Base-by-base conservation (phyloP, 2,113 vertebrate species). In the Dunckerocampus dactyliophorus region DNA sequence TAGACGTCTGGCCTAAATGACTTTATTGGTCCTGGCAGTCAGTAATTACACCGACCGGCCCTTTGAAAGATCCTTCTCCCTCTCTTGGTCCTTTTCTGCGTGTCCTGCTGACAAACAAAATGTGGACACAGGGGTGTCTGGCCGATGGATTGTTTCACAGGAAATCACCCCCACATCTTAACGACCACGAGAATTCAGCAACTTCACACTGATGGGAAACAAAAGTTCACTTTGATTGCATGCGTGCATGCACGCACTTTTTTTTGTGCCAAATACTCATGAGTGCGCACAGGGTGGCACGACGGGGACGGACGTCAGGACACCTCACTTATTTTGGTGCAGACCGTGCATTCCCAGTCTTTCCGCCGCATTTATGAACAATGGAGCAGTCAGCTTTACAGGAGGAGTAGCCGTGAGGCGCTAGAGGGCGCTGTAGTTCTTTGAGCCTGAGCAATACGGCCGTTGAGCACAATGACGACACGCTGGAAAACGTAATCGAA, bases 1-100 rank as follows among this genome's bases (percentile, higher is more conserved):
- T 91, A 98, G 96, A 98, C 95, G 96, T 98, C 96, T 99, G 95
- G 94, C 90, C 90, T 93, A 94, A 96, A 99, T 99, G 91, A 94
- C 84, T 99, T 99, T 99, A 99, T 92, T 42, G 82, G 90, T 76
- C 83, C 69, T 70, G 78, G 74, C 73, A 39, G 53, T 55, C 80
- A 77, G 91, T 91, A 91, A 91, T 93, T 94, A 89, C 81, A 81
- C 86, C 91, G 19, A 39, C 5, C 31, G 31, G 90, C 82, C 89
- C 92, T 94, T 97, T 95, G 91, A 95, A 96, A 95, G 85, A 56
- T 79, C 80, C 90, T 56, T 56, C 42, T 21, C 7, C 37, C 54
- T 56, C 54, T 42, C 19, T 2, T n/a, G 53, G 34, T 11, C n/a
- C 12, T 56, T 94, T 92, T 95, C 94, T 92, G 91, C 86, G 91